phyloP scores from a whole-genome alignment of 1,140 invertebrate genomes.

The Aphaenogaster rudis region DNA sequence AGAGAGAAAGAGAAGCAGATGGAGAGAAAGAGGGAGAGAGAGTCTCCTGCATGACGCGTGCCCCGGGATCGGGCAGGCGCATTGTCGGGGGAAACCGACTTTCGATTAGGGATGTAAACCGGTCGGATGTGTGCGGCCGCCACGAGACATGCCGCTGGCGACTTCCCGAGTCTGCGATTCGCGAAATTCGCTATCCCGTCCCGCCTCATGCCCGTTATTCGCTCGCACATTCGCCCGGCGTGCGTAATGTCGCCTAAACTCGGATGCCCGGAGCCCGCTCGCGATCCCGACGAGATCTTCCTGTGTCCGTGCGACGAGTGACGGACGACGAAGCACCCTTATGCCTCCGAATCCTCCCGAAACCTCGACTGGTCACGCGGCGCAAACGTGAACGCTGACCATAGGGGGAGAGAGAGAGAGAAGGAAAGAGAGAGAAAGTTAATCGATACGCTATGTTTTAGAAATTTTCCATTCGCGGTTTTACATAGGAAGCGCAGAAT shows the following conservation, averaged over 20 bases:
- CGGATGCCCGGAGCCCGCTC: neutral
- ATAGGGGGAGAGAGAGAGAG: neutral
- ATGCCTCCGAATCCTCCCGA: neutral
- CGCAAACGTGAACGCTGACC: constrained; percentile 18
- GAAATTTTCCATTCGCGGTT: constrained; percentile 28
- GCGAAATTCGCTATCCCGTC: neutral
- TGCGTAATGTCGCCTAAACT: neutral
- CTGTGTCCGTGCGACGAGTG: neutral
- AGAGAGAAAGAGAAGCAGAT: constrained; percentile 12
- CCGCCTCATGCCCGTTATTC: neutral
- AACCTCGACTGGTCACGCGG: constrained; percentile 27
- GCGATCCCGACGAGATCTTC: neutral
- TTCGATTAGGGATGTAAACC: constrained; percentile 57
- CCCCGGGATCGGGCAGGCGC: constrained; percentile 75
- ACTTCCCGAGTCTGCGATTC: neutral
- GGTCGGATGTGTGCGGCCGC: constrained; percentile 20
- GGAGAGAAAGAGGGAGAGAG: constrained; percentile 43
- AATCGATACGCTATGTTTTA: constrained; percentile 38
- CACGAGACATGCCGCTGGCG: neutral
- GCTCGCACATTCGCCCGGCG: neutral
- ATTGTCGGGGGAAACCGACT: constrained; percentile 56
- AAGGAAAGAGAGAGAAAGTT: constrained; percentile 9
- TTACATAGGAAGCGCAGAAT: neutral
- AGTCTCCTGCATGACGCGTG: constrained; percentile 64
- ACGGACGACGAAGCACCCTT: neutral